A percentile compares a stretch with the other conserved stretches of the same genome.
Conservation (phyloP, 2,113 vertebrate species). For the Cnemophilus loriae region DNA sequence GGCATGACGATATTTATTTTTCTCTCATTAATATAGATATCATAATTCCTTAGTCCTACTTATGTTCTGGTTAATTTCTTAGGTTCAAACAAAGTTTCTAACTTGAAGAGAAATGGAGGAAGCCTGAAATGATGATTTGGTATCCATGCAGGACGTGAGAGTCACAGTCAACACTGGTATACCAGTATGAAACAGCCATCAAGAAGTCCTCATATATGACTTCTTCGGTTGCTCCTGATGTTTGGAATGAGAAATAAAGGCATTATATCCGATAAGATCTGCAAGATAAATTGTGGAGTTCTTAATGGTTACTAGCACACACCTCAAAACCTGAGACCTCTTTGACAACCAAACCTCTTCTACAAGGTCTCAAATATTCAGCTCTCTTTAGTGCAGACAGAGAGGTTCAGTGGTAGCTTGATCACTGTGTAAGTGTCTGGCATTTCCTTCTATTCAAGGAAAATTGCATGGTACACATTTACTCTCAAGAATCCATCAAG, state of each 20-base stretch:
- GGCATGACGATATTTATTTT: background rate
- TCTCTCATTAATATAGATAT: background rate
- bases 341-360: background rate
- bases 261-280: background rate
- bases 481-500: background rate
- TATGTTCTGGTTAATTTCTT: background rate
- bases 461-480: slow-evolving; percentile 44
- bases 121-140: background rate
- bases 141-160: background rate
- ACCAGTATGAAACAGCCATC: background rate
- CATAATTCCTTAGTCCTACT: background rate
- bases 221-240: background rate
- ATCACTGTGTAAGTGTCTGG: background rate
- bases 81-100: background rate
- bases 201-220: background rate
- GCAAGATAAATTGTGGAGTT: background rate
- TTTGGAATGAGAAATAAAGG: background rate
- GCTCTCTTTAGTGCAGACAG: background rate
- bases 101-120: background rate
- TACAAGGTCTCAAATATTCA: background rate
- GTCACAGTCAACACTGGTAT: background rate
- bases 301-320: background rate
- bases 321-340: background rate
- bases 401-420: background rate
- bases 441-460: slow-evolving; percentile 38